These are phyloP conservation scores for Thaumetopoea pityocampa DNA, from an alignment of 1,140 invertebrate species.

Conservation along the genomic window DNA sequence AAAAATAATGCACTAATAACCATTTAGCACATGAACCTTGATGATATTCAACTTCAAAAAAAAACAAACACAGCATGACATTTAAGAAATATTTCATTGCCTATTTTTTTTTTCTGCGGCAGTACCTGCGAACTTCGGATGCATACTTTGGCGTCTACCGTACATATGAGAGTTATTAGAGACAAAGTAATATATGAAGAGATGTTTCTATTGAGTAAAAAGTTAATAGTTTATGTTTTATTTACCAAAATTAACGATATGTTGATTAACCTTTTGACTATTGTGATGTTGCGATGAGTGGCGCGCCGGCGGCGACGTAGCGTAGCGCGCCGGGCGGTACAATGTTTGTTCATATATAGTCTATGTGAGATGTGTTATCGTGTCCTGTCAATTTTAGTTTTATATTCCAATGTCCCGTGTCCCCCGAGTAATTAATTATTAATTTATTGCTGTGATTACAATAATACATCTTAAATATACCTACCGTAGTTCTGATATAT, in stretches of 20 bases:
- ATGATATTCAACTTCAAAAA: too few species aligned
- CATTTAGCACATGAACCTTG: too few species aligned
- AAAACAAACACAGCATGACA: too few species aligned
- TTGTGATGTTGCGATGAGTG: conserved; percentile 46
- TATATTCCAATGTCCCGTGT: conserved; percentile 58
- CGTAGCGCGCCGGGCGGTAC: conserved; percentile 12
- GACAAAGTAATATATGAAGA: conserved; percentile 67
- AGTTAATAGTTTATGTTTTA: conserved; percentile 67
- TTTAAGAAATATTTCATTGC: too few species aligned
- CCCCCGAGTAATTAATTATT: conserved; percentile 52
- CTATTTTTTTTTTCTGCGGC: too few species aligned
- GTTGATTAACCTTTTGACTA: conserved; percentile 54
- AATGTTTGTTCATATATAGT: conserved; percentile 60
- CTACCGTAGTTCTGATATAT: conserved; percentile 63
- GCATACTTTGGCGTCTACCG: too few species aligned
- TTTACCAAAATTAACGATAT: conserved; percentile 66
- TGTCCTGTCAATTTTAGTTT: conserved; percentile 60
- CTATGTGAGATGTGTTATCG: conserved; percentile 61
- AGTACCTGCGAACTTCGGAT: too few species aligned
- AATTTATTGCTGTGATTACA: conserved; percentile 75
- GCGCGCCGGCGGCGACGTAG: conserved; percentile 27
- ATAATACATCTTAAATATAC: conserved; percentile 64
- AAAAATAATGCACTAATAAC: too few species aligned
- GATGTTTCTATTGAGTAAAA: conserved; percentile 68
- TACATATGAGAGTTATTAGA: conserved; percentile 66